Conservation (phyloP, 2,888 invertebrate species). For the Acrobasis consociella region DNA sequence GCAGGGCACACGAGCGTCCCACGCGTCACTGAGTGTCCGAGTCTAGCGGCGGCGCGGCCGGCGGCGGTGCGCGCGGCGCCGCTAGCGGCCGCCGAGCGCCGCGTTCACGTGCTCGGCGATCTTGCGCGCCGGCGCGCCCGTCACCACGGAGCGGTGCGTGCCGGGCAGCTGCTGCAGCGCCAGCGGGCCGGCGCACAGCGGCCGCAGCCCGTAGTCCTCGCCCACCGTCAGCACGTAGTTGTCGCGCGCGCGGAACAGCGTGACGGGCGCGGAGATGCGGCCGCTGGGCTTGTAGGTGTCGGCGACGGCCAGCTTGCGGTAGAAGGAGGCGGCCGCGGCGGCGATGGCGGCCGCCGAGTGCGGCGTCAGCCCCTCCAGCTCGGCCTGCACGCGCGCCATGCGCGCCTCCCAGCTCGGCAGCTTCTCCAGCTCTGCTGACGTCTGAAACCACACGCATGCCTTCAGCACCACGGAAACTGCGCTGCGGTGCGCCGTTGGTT, state of each 20-base stretch:
- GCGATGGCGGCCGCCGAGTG: constrained; percentile 83
- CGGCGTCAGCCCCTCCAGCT: constrained; percentile 64
- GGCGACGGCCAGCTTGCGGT: constrained; percentile 89
- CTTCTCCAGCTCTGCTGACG: constrained; percentile 82
- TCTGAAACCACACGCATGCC: constrained; percentile 48
- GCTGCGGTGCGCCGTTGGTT: no score
- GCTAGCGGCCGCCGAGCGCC: constrained; percentile 39
- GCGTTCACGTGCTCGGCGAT: constrained; percentile 83
- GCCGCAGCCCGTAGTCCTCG: constrained; percentile 94
- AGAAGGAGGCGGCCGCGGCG: constrained; percentile 90
- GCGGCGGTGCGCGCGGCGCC: background rate
- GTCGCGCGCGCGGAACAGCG: constrained; percentile 93
- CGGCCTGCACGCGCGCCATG: constrained; percentile 79
- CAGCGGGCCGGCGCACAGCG: constrained; percentile 86
- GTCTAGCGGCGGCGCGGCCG: no score
- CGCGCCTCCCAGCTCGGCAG: constrained; percentile 84
- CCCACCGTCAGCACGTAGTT: constrained; percentile 89
- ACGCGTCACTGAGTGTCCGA: no score
- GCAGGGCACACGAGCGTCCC: no score
- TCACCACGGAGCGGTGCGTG: constrained; percentile 94
- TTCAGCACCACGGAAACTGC: no score
- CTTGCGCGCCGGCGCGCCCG: constrained; percentile 87
- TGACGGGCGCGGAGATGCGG: constrained; percentile 87
- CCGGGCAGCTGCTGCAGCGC: constrained; percentile 85
- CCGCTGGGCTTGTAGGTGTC: constrained; percentile 88